Evolutionary conservation across 2,888 invertebrate genomes (phyloP).

Genomic region (Cataglyphis albicans): DNA sequence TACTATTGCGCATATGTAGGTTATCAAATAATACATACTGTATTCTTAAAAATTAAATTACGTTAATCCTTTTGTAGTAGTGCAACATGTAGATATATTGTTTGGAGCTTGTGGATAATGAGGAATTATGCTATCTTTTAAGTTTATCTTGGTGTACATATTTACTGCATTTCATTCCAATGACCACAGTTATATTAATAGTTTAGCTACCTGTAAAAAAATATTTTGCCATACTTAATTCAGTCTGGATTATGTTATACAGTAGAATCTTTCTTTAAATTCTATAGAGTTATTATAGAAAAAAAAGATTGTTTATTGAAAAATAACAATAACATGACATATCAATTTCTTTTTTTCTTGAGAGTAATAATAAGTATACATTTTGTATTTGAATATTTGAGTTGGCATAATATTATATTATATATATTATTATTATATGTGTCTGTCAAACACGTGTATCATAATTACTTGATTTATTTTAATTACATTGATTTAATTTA

Average conservation of each 20-base stretch:
- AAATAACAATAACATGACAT: background rate
- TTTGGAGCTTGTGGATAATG: background rate
- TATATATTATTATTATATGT: background rate
- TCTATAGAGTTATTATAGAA: background rate
- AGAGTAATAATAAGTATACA: background rate
- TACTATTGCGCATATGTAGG: slow-evolving; percentile 3
- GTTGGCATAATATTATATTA: slow-evolving; percentile 1
- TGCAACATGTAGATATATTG: background rate
- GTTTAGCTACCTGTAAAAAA: background rate
- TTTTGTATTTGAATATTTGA: background rate
- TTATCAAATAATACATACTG: background rate
- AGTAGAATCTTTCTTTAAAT: background rate
- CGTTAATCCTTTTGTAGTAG: background rate
- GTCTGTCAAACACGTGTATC: background rate
- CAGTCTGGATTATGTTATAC: background rate
- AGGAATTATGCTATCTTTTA: background rate
- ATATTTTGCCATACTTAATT: background rate
- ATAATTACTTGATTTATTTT: slow-evolving; percentile 31
- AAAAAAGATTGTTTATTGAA: background rate
- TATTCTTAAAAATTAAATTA: slow-evolving; percentile 38
- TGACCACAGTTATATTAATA: background rate
- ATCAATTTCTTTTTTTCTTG: background rate
- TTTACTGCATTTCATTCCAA: background rate
- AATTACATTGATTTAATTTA: background rate
- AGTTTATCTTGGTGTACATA: slow-evolving; percentile 12